Conservation (phyloP, 53 echinoderm and acorn worm genomes). For the Paracentrotus lividus region DNA sequence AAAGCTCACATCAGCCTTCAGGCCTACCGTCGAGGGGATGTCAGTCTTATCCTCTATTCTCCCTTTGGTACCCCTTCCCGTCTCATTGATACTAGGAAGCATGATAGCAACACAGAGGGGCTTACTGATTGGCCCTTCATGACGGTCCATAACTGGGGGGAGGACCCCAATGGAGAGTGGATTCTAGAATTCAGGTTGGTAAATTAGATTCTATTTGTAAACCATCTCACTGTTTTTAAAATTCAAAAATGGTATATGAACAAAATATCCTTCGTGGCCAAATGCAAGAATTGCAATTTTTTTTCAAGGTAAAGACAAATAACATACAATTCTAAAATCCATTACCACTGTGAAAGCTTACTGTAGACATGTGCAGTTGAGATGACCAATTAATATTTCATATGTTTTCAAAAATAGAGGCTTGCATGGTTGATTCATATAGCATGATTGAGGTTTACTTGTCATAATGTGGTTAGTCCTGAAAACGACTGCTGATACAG, state of each 20-base stretch:
- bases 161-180: slow-evolving; percentile 86
- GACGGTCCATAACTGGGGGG: slow-evolving; percentile 99
- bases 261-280: too few species aligned
- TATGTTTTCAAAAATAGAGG: too few species aligned
- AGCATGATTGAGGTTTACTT: too few species aligned
- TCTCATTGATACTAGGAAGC: slow-evolving; percentile 80
- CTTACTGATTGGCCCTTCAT: slow-evolving; percentile 88
- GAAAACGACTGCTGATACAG: too few species aligned
- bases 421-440: too few species aligned
- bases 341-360: background rate
- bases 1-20: slow-evolving; percentile 79
- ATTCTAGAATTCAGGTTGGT: slow-evolving; percentile 74
- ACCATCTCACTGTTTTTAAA: too few species aligned
- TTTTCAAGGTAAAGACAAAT: background rate
- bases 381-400: background rate
- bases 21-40: slow-evolving; percentile 89
- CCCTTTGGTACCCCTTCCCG: slow-evolving; percentile 90
- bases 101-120: slow-evolving; percentile 74
- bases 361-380: too few species aligned
- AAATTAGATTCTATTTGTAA: too few species aligned
- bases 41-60: slow-evolving; percentile 84
- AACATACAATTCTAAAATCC: background rate
- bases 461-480: too few species aligned
- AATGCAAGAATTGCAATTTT: too few species aligned
- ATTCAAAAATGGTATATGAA: too few species aligned